These are phyloP conservation scores for Pagrus major DNA, from an alignment of 2,113 vertebrate species.

Conservation along the genomic window DNA sequence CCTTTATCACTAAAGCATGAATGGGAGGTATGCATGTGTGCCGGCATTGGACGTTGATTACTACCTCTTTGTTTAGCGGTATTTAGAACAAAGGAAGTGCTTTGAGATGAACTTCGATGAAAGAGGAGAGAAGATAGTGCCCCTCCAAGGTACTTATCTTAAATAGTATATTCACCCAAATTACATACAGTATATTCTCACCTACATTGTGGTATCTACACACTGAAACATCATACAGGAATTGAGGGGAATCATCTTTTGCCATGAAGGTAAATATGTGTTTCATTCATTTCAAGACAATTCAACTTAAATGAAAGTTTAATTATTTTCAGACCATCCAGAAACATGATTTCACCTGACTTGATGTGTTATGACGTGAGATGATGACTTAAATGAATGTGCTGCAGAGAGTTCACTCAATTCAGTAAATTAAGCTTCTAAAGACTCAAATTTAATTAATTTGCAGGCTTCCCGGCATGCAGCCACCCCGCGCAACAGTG, in stretches of 20 bases:
- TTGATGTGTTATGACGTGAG: neutral
- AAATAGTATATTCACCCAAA: neutral
- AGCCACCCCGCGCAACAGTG: no score
- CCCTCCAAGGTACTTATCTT: neutral
- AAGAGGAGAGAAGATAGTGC: neutral
- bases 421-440: neutral
- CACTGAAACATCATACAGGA: neutral
- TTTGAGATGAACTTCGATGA: neutral
- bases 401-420: neutral
- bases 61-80: neutral
- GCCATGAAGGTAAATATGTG: neutral
- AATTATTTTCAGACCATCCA: neutral
- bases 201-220: neutral
- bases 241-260: neutral
- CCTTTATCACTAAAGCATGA: neutral
- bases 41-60: neutral
- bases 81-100: conserved; percentile 28
- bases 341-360: neutral
- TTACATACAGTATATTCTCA: neutral
- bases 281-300: neutral
- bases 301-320: no score
- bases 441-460: neutral
- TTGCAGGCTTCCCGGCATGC: neutral
- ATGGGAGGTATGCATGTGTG: neutral
- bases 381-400: neutral